phyloP scores from a whole-genome alignment of 2,113 vertebrate genomes.

The Pelecanoides urinatrix region DNA sequence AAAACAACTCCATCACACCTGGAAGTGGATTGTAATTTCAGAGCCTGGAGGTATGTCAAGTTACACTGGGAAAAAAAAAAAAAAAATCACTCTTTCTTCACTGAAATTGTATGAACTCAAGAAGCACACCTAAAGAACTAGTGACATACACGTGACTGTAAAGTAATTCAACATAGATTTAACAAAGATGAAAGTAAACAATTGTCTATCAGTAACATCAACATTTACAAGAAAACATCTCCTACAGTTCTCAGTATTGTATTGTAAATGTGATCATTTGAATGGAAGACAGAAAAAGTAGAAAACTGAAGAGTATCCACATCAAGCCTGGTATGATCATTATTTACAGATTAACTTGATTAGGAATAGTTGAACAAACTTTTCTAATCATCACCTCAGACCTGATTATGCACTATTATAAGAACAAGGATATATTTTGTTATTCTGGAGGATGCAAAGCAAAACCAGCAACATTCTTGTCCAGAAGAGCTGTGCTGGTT shows the following conservation, averaged over 20 bases:
- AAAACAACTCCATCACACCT: neutral
- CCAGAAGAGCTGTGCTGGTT: neutral
- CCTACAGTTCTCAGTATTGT: neutral
- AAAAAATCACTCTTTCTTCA: neutral
- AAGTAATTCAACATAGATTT: neutral
- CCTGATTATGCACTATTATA: neutral
- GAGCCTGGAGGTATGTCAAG: neutral
- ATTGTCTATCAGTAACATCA: neutral
- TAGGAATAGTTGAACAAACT: neutral
- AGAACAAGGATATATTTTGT: neutral
- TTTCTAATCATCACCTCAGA: neutral
- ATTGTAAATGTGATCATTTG: neutral
- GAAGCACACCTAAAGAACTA: neutral
- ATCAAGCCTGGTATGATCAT: neutral
- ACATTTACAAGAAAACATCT: neutral
- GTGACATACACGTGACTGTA: neutral
- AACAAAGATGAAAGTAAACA: neutral
- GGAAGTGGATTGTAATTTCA: neutral
- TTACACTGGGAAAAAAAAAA: neutral
- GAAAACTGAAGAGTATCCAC: neutral
- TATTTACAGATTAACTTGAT: neutral
- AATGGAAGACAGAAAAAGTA: neutral
- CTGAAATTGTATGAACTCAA: neutral
- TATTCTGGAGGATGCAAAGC: neutral
- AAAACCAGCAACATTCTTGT: neutral